These are phyloP conservation scores for Nymphalis c-album DNA, from an alignment of 2,888 invertebrate genomes.

Conservation along the genomic window DNA sequence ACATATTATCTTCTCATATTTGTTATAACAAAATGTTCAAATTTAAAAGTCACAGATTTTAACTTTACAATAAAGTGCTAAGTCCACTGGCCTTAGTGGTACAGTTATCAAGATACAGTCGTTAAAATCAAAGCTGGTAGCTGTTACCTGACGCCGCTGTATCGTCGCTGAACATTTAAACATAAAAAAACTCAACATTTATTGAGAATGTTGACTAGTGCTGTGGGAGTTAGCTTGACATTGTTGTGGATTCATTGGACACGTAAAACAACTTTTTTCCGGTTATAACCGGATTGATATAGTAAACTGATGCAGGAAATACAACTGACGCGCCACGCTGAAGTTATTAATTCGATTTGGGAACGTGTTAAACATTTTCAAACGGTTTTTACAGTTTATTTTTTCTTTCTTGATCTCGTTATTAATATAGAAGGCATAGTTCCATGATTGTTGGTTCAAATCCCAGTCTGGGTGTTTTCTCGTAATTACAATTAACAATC, in stretches of 20 bases:
- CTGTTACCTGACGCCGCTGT: constrained; percentile 32
- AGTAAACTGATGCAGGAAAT: neutral
- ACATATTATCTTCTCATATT: too few relatives aligned
- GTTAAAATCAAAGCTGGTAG: constrained; percentile 22
- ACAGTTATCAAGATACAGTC: constrained; percentile 18
- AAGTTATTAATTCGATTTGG: too few relatives aligned
- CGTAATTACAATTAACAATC: too few relatives aligned
- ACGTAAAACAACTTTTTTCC: neutral
- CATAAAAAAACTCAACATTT: constrained; percentile 41
- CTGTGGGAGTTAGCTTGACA: constrained; percentile 22
- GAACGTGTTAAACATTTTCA: too few relatives aligned
- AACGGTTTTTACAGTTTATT: too few relatives aligned
- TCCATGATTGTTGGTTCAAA: too few relatives aligned
- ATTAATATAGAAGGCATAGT: too few relatives aligned
- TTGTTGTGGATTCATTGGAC: constrained; percentile 20
- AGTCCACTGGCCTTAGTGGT: constrained; percentile 11
- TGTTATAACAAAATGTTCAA: too few relatives aligned
- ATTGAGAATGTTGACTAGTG: constrained; percentile 21
- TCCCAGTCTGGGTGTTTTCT: too few relatives aligned
- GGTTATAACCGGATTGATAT: neutral
- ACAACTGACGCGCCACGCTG: neutral
- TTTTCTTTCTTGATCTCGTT: too few relatives aligned
- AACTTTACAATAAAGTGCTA: constrained; percentile 10
- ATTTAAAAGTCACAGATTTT: neutral
- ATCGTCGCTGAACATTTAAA: constrained; percentile 32